These are phyloP conservation scores for Tetragonula carbonaria DNA, from an alignment of 2,888 invertebrate species.

Conservation along the genomic window DNA sequence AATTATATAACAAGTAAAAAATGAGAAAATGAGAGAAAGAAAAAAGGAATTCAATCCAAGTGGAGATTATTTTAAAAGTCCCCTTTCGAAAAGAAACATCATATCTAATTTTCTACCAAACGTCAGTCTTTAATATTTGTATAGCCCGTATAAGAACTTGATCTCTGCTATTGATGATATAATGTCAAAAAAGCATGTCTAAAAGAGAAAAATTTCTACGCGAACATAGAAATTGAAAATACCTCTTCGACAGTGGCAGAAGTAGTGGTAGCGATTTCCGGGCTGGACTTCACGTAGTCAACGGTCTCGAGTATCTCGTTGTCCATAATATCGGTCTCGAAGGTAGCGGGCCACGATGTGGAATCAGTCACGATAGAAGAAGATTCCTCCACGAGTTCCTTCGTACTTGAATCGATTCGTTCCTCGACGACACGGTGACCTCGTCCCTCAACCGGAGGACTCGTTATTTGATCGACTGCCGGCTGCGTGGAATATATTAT, in stretches of 20 bases:
- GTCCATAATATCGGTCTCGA: conserved; percentile 79
- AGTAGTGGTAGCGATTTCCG: conserved; percentile 64
- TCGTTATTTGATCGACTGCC: conserved; percentile 67
- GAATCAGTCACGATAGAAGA: conserved; percentile 66
- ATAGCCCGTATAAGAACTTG: too few species aligned
- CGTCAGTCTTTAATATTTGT: too few species aligned
- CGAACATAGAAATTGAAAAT: conserved; percentile 3
- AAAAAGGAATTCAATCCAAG: too few species aligned
- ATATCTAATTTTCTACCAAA: too few species aligned
- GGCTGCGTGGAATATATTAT: conserved; percentile 61
- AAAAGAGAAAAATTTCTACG: background rate
- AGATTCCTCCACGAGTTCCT: conserved; percentile 53
- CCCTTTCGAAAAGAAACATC: too few species aligned
- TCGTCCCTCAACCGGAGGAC: conserved; percentile 77
- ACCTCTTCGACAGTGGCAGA: conserved; percentile 55
- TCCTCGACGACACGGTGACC: conserved; percentile 78
- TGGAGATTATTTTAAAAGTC: too few species aligned
- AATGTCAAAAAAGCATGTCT: too few species aligned
- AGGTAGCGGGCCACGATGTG: conserved; percentile 63
- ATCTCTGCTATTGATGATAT: too few species aligned
- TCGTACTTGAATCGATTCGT: conserved; percentile 63
- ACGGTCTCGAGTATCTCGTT: conserved; percentile 80
- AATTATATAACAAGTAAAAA: too few species aligned
- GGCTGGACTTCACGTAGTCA: conserved; percentile 71
- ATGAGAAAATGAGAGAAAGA: too few species aligned